phyloP scores from a whole-genome alignment of 2,113 vertebrate species.

The Dendrocopos noguchii region DNA sequence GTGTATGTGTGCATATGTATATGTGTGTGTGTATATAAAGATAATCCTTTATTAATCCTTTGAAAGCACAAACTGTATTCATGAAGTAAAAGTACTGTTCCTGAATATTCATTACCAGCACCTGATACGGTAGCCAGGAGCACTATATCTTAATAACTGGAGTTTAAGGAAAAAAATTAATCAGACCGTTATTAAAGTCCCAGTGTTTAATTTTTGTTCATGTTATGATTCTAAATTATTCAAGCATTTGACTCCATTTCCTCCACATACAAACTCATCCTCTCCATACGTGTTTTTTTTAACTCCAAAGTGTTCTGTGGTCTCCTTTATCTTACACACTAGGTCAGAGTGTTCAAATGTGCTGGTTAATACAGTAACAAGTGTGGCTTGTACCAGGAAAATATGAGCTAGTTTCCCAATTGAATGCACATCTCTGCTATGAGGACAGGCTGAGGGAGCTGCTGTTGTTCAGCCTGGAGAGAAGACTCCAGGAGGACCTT shows the following conservation, averaged over 20 bases:
- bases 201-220: not conserved
- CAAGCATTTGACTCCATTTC: not conserved
- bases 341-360: not conserved
- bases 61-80: not conserved
- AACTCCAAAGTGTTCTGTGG: not conserved
- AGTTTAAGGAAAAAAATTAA: not conserved
- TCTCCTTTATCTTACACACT: not conserved
- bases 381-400: not conserved
- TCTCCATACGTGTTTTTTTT: not conserved
- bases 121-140: not conserved
- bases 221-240: not conserved
- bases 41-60: constrained; percentile 21
- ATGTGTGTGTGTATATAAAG: not conserved
- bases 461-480: too few relatives aligned
- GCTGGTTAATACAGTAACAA: not conserved
- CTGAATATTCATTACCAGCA: not conserved
- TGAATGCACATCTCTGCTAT: not conserved
- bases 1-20: not conserved
- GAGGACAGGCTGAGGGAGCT: too few relatives aligned
- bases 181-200: not conserved
- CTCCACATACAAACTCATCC: not conserved
- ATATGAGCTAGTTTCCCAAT: not conserved
- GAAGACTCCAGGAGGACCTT: too few relatives aligned
- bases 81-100: not conserved
- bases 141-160: not conserved